These are phyloP conservation scores for Cydia amplana DNA, from an alignment of 1,140 invertebrate species.

Conservation along the genomic window DNA sequence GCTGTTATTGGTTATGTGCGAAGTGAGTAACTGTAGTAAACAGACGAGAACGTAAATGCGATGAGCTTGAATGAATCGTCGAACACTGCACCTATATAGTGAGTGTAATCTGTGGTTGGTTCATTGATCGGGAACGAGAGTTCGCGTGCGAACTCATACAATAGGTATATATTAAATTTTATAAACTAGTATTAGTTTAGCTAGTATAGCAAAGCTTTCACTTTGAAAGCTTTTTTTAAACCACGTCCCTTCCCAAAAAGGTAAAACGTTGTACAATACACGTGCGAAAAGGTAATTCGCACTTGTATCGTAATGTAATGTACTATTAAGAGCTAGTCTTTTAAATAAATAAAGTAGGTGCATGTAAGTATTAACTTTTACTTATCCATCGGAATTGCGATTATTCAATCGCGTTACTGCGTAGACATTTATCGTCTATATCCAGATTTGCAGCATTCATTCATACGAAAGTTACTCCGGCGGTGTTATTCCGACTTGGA, in stretches of 20 bases:
- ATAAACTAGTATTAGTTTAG: slow-evolving; percentile 4
- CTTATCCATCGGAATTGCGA: neutral
- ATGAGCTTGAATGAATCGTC: neutral
- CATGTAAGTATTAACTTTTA: neutral
- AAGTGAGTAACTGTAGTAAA: too few species aligned
- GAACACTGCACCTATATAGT: neutral
- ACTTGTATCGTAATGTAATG: too few species aligned
- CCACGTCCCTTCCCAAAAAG: neutral
- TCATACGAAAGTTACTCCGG: slow-evolving; percentile 11
- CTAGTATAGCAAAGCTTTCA: neutral
- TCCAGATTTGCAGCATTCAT: slow-evolving; percentile 26
- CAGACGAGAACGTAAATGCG: too few species aligned
- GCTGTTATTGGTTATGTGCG: too few species aligned
- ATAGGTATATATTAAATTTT: slow-evolving; percentile 2
- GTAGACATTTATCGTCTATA: neutral
- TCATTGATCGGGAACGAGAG: slow-evolving; percentile 13
- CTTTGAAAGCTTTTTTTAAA: neutral
- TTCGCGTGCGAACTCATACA: slow-evolving; percentile 15
- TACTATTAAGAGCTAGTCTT: too few species aligned
- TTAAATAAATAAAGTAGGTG: neutral
- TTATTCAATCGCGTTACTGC: neutral
- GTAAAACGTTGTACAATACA: too few species aligned
- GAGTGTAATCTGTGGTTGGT: neutral
- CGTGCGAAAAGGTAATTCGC: too few species aligned
- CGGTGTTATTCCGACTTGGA: neutral